Evolutionary conservation across 1,140 invertebrate genomes (phyloP), one percentile per base, ranked within the genome.

Genomic region (Dendroctonus ponderosae): DNA sequence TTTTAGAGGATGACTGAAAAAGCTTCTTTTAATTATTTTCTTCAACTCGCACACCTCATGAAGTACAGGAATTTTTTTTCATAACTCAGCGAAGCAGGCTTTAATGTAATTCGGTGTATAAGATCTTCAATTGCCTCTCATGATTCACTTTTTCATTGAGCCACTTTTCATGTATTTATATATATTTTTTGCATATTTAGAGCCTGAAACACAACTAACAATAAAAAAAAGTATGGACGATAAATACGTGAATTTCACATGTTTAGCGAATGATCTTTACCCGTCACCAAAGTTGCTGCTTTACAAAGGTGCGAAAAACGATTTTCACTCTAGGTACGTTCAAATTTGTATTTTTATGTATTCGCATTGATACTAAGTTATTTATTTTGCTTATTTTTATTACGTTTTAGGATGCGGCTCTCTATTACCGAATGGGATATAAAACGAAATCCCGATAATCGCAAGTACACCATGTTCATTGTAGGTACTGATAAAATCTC

Each of bases 271-370:
- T 4, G 79, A 80, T 26, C 76, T 80, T 8, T 82, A 78, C 69
- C 81, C 81, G 8, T 73, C 79, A 54, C 80, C 81, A 40, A 80
- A 78, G 70, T 65, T 82, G 38, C 67, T 76, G 9, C 67, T 82
- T 6, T 78, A 70, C 64, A 73, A 74, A 59, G 70, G 74, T 43
- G 60, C 50, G 14, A 70, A 71, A 14, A 69, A 77, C 39, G 67
- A 71, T 39, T 52, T 56, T 61, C 54, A 70, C 15, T 65, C 68
- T 41, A 72, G 58, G 72, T 74, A 56, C 68, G 50, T 58, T n/a
- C 7, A 7, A 54, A 49, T 61, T 37, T 57, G 9, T 56, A 60
- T 51, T 39, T 9, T 14, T 38, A 51, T 6, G 5, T 64, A 39
- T 58, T 46, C 39, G 11, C 46, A 62, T 62, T 46, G 6, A 11